Evolutionary conservation across 2,888 invertebrate species (phyloP), one percentile per base, ranked within the genome.

Genomic region (Mycalesis mineus): DNA sequence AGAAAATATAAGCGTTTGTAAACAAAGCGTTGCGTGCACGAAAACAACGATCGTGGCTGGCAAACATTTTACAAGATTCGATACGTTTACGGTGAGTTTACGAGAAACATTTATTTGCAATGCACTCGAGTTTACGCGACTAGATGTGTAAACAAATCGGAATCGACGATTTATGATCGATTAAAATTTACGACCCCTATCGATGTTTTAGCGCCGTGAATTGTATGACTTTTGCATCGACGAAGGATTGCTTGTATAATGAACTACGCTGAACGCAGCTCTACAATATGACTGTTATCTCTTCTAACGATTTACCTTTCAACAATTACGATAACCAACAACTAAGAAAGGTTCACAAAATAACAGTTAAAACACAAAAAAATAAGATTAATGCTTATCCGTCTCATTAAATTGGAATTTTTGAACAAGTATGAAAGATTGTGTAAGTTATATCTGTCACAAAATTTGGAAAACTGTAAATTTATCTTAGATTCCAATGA

Each of bases 131-230:
- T 55, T 65, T 62, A 64, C 62, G 65, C 67, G 62, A 68, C 68
- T 71, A 68, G 55, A 52, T 36, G 55, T 70, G 72, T 76, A 78
- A 76, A 75, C 73, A 75, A 73, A 66, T 65, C 60, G 63, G 65
- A 67, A 68, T 70, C 67, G 68, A 61, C 67, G 69, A 77, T 79
- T 77, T 77, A 78, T 68, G 66, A 65, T 65, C 72, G 69, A 71
- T 76, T 72, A 73, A 66, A 70, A 71, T 74, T 75, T 74, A 76
- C 72, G 71, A 36, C 44, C 53, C 36, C 44, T 53, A 72, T 63
- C 62, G 66, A 44, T 45, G 45, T 44, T 59, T 48, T 51, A 55
- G 51, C 41, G 54, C 41, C 55, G 45, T 44, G 13, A 31, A 49
- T 50, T 55, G 60, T 66, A 68, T 68, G 65, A 68, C 65, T 65